Base-by-base conservation (phyloP, 2,888 invertebrate species). In the Glyphotaelius pellucidus region DNA sequence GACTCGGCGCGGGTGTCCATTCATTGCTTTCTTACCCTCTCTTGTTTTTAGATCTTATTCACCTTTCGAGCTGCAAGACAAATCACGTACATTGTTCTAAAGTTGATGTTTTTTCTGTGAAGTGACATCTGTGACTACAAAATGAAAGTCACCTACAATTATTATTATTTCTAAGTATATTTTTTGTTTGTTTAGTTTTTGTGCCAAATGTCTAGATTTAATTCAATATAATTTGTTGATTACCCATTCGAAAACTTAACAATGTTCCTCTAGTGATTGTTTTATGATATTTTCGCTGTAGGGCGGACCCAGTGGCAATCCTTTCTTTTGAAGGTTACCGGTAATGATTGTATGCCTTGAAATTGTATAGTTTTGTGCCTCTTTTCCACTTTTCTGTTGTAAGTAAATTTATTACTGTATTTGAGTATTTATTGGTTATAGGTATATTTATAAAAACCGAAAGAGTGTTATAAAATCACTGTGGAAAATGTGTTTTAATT, bases 151-250 rank as follows among this genome's bases (percentile, higher is more conserved):
- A 52, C 67, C 67, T 67, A n/a, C 67, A 67, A 67, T 67, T 67
- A 9, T 67, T 67, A 35, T 35, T 83, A 35, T 83, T 83, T 83
- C 25, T 35, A 35, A 35, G 35, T 83, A 15, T 35, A 5, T 35
- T 83, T 83, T 67, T 67, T 67, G 67, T 67, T 67, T 67, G 67
- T 67, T 67, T 67, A 67, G 67, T 67, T 67, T 42, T 86, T 86
- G 85, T 86, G 85, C 85, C 85, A 86, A 86, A 86, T 86, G 38
- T 42, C 85, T 86, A 86, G 85, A 86, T 86, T 32, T 83, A 83
- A 83, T 83, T 35, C 83, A 83, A 7, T 83, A 31, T 83, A 83
- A 35, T 83, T 83, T 83, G 83, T 83, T 83, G 83, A 35, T 32
- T 38, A 35, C 19, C 35, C 83, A 83, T 35, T 35, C 25, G 32